Conservation (phyloP, 1,140 invertebrate species). For the Coboldia fuscipes region DNA sequence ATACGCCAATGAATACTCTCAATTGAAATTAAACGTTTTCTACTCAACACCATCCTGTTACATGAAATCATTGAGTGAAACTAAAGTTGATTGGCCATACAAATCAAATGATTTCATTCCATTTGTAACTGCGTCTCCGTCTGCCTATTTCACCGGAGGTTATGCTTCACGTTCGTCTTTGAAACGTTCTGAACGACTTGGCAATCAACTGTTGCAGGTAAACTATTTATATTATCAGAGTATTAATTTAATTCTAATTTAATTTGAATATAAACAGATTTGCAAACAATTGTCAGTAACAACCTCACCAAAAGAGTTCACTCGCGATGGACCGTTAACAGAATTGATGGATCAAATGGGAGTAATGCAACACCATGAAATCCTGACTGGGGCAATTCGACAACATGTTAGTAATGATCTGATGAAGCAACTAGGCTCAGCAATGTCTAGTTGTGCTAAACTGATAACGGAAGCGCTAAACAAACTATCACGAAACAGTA, state of each 20-base stretch:
- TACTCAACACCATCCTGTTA: conserved; percentile 94
- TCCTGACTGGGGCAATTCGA: conserved; percentile 73
- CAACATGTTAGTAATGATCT: conserved; percentile 80
- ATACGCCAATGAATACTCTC: conserved; percentile 28
- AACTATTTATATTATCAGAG: conserved; percentile 28
- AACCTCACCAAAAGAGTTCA: conserved; percentile 16
- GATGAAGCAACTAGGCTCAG: conserved; percentile 32
- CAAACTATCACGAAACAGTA: neutral
- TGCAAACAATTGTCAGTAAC: conserved; percentile 29
- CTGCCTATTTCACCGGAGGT: conserved; percentile 88
- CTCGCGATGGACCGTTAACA: conserved; percentile 10
- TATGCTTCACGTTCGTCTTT: conserved; percentile 74
- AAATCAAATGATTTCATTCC: conserved; percentile 81
- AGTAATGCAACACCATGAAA: conserved; percentile 82
- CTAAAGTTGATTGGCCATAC: conserved; percentile 35
- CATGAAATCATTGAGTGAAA: conserved; percentile 53
- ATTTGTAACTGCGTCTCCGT: conserved; percentile 54
- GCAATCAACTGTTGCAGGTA: conserved; percentile 61
- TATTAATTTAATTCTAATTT: neutral
- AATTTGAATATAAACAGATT: conserved; percentile 32
- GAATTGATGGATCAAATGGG: conserved; percentile 33
- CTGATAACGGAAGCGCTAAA: neutral
- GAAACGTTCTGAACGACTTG: conserved; percentile 55
- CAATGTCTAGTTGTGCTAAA: conserved; percentile 9
- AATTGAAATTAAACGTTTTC: conserved; percentile 46